These are phyloP conservation scores for Callochromis pleurospilus DNA, from an alignment of 2,113 vertebrate genomes.

Conservation along the genomic window DNA sequence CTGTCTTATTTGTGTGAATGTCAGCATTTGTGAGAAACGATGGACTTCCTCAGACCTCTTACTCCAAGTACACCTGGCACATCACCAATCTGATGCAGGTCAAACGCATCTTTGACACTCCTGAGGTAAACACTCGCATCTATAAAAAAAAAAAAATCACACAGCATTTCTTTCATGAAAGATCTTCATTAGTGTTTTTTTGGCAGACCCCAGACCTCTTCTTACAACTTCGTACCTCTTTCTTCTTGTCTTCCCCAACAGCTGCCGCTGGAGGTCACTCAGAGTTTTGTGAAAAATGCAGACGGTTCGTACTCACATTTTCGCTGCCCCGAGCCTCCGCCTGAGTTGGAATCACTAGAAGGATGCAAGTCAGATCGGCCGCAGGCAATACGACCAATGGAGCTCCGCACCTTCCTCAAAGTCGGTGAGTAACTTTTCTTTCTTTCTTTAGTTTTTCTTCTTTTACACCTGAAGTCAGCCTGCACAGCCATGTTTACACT, in stretches of 20 bases:
- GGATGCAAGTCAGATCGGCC: slow-evolving; percentile 72
- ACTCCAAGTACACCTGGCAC: slow-evolving; percentile 90
- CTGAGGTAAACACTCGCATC: slow-evolving; percentile 72
- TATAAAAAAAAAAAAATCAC: background rate
- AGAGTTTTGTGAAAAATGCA: slow-evolving; percentile 85
- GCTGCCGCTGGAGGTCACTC: slow-evolving; percentile 85
- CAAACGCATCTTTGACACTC: slow-evolving; percentile 88
- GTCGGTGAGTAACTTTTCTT: slow-evolving; percentile 73
- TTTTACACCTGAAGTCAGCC: background rate
- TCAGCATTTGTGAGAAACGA: slow-evolving; percentile 83
- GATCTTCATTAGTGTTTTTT: background rate
- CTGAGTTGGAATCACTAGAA: slow-evolving; percentile 68
- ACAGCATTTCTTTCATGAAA: background rate
- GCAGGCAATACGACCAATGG: slow-evolving; percentile 80
- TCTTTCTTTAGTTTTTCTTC: background rate
- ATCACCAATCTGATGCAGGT: slow-evolving; percentile 85
- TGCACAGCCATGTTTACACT: background rate
- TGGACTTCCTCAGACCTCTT: slow-evolving; percentile 78
- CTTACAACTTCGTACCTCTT: background rate
- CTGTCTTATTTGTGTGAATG: background rate
- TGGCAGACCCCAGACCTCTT: no score
- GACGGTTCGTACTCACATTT: slow-evolving; percentile 84
- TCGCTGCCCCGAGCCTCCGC: slow-evolving; percentile 74
- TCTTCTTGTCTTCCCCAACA: slow-evolving; percentile 23
- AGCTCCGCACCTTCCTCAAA: slow-evolving; percentile 88